Conservation (phyloP, 2,888 invertebrate genomes). For the Callyntrura guangdongensis region DNA sequence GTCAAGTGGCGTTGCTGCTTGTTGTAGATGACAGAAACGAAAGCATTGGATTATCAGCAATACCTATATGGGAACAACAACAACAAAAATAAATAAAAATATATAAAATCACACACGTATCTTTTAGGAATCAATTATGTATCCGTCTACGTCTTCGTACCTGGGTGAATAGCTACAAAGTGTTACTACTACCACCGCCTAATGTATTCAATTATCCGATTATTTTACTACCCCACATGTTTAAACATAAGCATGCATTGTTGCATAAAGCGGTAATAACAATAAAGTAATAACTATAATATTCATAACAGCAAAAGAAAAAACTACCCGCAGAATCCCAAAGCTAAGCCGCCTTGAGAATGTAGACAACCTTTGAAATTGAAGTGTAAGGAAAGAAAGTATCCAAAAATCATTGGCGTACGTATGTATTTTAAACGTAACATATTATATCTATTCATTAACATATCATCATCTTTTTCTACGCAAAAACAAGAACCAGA, state of each 20-base stretch:
- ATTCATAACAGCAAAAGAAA: slow-evolving; percentile 26
- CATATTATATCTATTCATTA: slow-evolving; percentile 49
- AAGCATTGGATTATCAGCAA: slow-evolving; percentile 83
- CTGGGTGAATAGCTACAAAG: too few species aligned
- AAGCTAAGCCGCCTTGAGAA: slow-evolving; percentile 52
- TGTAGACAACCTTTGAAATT: not conserved
- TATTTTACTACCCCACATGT: slow-evolving; percentile 51
- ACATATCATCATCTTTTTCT: slow-evolving; percentile 25
- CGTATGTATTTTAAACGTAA: not conserved
- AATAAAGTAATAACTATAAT: slow-evolving; percentile 49
- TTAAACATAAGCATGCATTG: slow-evolving; percentile 25
- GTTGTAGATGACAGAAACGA: slow-evolving; percentile 71
- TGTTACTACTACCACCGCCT: too few species aligned
- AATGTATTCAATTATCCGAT: slow-evolving; percentile 30
- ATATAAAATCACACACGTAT: not conserved
- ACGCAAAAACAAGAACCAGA: slow-evolving; percentile 78
- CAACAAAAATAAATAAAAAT: not conserved
- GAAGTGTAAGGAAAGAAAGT: not conserved
- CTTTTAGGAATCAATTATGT: too few species aligned
- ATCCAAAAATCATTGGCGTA: not conserved
- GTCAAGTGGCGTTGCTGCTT: slow-evolving; percentile 13
- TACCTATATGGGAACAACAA: slow-evolving; percentile 70
- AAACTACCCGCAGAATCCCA: not conserved
- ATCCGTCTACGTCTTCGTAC: not conserved
- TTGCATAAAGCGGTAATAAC: slow-evolving; percentile 59